Evolutionary conservation across 2,888 invertebrate genomes (phyloP).

Genomic region (Sphaerophoria rueppellii): DNA sequence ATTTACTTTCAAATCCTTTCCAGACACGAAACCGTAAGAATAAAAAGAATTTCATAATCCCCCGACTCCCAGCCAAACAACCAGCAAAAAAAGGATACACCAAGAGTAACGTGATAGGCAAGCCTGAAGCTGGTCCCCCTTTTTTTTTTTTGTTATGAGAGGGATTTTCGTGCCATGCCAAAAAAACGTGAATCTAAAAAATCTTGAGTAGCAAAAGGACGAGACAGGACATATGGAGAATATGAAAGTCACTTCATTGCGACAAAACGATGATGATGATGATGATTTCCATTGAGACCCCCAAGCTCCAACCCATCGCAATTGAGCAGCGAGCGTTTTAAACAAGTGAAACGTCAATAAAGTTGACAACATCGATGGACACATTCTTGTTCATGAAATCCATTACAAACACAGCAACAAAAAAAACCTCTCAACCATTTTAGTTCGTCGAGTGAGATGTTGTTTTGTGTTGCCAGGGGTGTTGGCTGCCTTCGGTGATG

Average conservation of each 20-base stretch:
- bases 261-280: constrained; percentile 19
- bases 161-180: constrained; percentile 16
- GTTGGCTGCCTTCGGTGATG: constrained; percentile 8
- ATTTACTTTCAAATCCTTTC: constrained; percentile 67
- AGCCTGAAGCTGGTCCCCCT: constrained; percentile 19
- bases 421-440: neutral
- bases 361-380: constrained; percentile 67
- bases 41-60: constrained; percentile 35
- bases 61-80: neutral
- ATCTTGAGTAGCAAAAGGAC: neutral
- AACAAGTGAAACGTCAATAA: constrained; percentile 70
- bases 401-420: constrained; percentile 64
- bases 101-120: constrained; percentile 26
- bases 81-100: neutral
- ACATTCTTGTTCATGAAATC: constrained; percentile 70
- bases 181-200: neutral
- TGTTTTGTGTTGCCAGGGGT: neutral
- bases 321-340: constrained; percentile 30
- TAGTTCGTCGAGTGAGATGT: neutral
- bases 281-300: constrained; percentile 64
- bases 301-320: neutral
- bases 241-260: constrained; percentile 66
- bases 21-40: constrained; percentile 3
- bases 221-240: constrained; percentile 9
- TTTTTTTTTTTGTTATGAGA: neutral